phyloP scores from a whole-genome alignment of 37 sponge, comb jelly and placozoan species.

The Halisarca cf. caerulea region DNA sequence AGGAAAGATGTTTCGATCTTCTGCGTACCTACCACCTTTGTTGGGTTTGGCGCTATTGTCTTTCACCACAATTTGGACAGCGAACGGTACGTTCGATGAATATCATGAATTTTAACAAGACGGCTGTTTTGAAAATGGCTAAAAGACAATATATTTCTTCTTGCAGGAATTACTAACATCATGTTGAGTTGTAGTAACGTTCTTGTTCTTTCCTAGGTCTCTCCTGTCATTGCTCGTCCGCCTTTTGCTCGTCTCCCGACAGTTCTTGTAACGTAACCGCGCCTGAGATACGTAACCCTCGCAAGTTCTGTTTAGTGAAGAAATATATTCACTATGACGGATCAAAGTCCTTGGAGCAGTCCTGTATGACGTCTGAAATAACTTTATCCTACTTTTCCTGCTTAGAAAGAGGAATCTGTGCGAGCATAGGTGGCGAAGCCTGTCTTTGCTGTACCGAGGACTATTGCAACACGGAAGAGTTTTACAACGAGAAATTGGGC shows the following conservation, averaged over 20 bases:
- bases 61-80: slow-evolving; percentile 5
- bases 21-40: too few species aligned
- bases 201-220: not conserved
- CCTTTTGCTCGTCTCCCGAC: not conserved
- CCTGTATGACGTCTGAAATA: not conserved
- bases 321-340: not conserved
- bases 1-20: too few species aligned
- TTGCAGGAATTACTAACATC: too few species aligned
- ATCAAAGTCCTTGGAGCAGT: not conserved
- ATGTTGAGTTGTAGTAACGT: not conserved
- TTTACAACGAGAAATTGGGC: not conserved
- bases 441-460: not conserved
- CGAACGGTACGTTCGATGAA: slow-evolving; percentile 7
- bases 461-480: slow-evolving; percentile 11
- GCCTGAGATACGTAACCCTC: too few species aligned
- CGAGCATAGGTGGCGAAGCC: not conserved
- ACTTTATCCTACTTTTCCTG: not conserved
- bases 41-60: too few species aligned
- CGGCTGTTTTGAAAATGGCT: not conserved
- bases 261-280: not conserved
- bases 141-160: not conserved
- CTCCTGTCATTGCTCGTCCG: not conserved
- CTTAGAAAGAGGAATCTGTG: too few species aligned
- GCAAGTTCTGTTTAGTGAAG: not conserved
- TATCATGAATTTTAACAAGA: not conserved